Evolutionary conservation across 2,113 vertebrate species (phyloP).

Genomic region (Aegithalos caudatus): DNA sequence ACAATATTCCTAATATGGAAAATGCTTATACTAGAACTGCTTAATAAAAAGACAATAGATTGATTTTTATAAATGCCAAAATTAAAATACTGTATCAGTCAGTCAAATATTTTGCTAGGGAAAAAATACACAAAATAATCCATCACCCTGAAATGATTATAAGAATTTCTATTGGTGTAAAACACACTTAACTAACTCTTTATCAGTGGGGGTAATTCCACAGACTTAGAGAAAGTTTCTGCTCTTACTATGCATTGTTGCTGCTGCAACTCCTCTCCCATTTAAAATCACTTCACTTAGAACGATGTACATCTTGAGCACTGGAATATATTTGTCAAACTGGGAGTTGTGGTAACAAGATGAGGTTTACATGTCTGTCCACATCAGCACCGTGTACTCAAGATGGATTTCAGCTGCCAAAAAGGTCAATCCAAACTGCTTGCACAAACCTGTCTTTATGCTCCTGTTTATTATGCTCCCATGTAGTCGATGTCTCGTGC

Average conservation of each 20-base stretch:
- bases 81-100: not conserved
- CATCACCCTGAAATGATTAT: not conserved
- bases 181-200: slow-evolving; percentile 3
- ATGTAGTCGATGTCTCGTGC: slow-evolving; percentile 91
- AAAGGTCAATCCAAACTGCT: slow-evolving; percentile 82
- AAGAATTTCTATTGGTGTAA: not conserved
- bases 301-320: slow-evolving; percentile 60
- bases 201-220: not conserved
- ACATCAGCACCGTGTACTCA: slow-evolving; percentile 78
- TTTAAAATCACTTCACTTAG: slow-evolving; percentile 66
- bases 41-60: not conserved
- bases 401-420: slow-evolving; percentile 84
- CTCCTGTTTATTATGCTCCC: slow-evolving; percentile 98
- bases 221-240: not conserved
- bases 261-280: slow-evolving; percentile 14
- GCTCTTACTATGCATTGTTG: slow-evolving; percentile 6
- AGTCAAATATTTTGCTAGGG: not conserved
- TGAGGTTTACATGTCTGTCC: slow-evolving; percentile 79
- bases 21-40: not conserved
- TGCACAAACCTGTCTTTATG: slow-evolving; percentile 98
- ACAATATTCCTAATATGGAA: not conserved
- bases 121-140: not conserved
- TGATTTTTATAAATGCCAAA: not conserved
- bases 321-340: slow-evolving; percentile 75
- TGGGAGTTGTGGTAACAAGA: slow-evolving; percentile 78